These are phyloP conservation scores for Rhabditoides inermis DNA, from an alignment of 2,888 invertebrate species.

Conservation along the genomic window DNA sequence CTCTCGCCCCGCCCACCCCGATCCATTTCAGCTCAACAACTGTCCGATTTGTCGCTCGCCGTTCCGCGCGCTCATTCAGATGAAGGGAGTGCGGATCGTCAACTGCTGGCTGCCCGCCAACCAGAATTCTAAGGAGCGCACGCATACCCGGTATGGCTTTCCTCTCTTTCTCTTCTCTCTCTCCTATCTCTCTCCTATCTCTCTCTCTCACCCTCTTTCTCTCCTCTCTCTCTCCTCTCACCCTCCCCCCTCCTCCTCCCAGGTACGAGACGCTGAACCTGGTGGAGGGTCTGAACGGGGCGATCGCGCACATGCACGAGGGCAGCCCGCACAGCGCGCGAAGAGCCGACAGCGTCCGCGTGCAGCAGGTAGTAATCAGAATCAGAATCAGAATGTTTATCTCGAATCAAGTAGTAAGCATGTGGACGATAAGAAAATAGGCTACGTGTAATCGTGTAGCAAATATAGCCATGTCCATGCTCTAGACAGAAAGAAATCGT, in stretches of 20 bases:
- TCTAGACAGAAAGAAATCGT: too few species aligned
- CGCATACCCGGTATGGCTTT: neutral
- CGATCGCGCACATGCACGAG: slow-evolving; percentile 29
- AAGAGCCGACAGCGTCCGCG: too few species aligned
- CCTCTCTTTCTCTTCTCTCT: too few species aligned
- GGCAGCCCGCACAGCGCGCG: slow-evolving; percentile 17
- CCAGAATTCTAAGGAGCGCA: slow-evolving; percentile 17
- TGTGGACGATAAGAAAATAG: too few species aligned
- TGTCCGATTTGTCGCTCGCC: slow-evolving; percentile 98
- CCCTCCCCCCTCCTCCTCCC: slow-evolving; percentile 4
- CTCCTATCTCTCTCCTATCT: too few species aligned
- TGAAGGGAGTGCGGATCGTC: slow-evolving; percentile 71
- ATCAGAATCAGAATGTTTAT: too few species aligned
- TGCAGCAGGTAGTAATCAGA: too few species aligned
- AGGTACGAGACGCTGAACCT: slow-evolving; percentile 44
- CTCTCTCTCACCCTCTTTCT: slow-evolving; percentile 6
- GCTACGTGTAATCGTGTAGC: too few species aligned
- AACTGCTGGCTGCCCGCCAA: slow-evolving; percentile 11
- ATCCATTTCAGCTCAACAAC: slow-evolving; percentile 70
- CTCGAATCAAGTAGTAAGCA: too few species aligned
- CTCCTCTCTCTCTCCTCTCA: too few species aligned
- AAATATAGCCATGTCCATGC: too few species aligned
- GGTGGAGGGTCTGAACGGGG: slow-evolving; percentile 47
- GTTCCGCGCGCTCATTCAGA: slow-evolving; percentile 88
- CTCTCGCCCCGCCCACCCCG: neutral